phyloP scores from a whole-genome alignment of 2,113 vertebrate species.

The Puma concolor region DNA sequence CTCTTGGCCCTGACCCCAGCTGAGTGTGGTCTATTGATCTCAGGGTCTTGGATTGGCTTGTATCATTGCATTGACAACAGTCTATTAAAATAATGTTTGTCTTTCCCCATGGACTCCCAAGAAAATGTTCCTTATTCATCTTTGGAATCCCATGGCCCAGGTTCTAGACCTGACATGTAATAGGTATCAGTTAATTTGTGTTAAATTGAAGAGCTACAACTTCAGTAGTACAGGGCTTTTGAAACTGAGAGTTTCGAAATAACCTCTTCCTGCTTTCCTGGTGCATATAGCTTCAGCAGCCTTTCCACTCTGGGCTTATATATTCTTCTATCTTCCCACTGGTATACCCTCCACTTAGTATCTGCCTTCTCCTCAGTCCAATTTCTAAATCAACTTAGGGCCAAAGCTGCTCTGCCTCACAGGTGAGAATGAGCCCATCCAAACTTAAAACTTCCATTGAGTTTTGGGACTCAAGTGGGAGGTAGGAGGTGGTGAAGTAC shows the following conservation, averaged over 20 bases:
- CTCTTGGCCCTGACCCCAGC: not conserved
- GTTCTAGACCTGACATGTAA: not conserved
- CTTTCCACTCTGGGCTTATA: not conserved
- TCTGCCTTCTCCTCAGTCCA: not conserved
- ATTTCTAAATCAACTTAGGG: not conserved
- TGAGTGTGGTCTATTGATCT: not conserved
- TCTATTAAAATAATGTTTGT: not conserved
- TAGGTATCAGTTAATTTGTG: not conserved
- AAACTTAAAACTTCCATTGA: not conserved
- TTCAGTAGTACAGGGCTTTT: not conserved
- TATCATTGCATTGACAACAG: not conserved
- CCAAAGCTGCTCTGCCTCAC: not conserved
- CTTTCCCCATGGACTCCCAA: not conserved
- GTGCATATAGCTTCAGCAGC: not conserved
- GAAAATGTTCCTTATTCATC: not conserved
- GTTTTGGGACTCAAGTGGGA: not conserved
- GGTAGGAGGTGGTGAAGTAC: not conserved
- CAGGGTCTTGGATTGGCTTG: not conserved
- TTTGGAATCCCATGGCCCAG: not conserved
- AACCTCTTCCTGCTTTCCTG: not conserved
- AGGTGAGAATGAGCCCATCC: not conserved
- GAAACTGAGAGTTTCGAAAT: slow-evolving; percentile 1
- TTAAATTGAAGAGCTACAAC: not conserved
- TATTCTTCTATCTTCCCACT: not conserved
- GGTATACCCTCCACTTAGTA: not conserved